phyloP scores from a whole-genome alignment of 2,113 vertebrate species.

The Lepus timidus region DNA sequence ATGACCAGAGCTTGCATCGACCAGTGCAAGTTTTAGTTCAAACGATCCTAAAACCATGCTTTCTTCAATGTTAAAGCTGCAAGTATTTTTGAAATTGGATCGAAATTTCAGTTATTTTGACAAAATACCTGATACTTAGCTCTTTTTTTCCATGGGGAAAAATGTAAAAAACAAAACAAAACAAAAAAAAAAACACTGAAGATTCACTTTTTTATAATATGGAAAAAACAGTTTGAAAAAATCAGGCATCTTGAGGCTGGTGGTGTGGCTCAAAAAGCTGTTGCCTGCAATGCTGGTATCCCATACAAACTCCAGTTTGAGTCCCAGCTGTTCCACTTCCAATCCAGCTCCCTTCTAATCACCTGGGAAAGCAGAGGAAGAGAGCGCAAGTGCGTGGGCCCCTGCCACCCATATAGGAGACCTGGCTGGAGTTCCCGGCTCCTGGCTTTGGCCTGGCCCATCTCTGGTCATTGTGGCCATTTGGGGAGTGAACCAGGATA shows the following conservation, averaged over 20 bases:
- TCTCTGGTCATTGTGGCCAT: too few species aligned
- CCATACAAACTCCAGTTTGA: too few species aligned
- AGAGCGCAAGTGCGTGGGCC: too few species aligned
- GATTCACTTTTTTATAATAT: background rate
- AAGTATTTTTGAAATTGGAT: background rate
- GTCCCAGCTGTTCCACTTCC: too few species aligned
- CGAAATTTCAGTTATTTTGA: conserved; percentile 33
- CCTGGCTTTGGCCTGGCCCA: too few species aligned
- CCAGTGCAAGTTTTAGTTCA: background rate
- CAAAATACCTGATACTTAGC: background rate
- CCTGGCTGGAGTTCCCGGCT: too few species aligned
- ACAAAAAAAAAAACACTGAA: background rate
- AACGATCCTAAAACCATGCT: background rate
- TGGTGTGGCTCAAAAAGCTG: too few species aligned
- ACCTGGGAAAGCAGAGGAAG: too few species aligned
- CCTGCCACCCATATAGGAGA: too few species aligned
- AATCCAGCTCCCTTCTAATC: too few species aligned
- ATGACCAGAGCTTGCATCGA: background rate
- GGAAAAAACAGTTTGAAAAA: background rate
- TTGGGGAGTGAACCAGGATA: too few species aligned
- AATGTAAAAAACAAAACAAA: background rate
- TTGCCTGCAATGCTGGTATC: too few species aligned
- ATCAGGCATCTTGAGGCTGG: background rate
- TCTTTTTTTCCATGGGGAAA: background rate
- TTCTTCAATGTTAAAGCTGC: background rate